A percentile compares a stretch with the other conserved stretches of the same genome.
Conservation (phyloP, 2,888 invertebrate species). For the Cheilosia pagana region DNA sequence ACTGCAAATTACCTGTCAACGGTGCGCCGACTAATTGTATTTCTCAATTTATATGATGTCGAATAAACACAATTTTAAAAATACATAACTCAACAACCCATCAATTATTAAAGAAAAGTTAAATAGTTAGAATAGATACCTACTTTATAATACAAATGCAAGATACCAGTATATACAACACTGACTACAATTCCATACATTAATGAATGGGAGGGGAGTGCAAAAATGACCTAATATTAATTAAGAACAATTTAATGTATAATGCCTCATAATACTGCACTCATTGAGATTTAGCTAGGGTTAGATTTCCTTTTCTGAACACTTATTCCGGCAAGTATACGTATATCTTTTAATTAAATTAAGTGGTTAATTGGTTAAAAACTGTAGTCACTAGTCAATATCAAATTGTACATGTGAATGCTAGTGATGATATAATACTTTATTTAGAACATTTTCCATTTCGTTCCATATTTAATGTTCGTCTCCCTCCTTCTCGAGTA, state of each 20-base stretch:
- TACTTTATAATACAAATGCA: slow-evolving; percentile 1
- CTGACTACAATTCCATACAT: slow-evolving; percentile 3
- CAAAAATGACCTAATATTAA: slow-evolving; percentile 45
- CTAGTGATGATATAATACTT: slow-evolving; percentile 65
- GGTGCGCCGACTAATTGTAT: too few relatives aligned
- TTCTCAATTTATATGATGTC: too few relatives aligned
- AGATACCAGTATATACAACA: background rate
- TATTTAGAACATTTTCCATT: slow-evolving; percentile 41
- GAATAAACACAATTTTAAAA: too few relatives aligned
- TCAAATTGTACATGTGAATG: slow-evolving; percentile 8
- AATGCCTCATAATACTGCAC: slow-evolving; percentile 5
- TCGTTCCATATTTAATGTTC: slow-evolving; percentile 14
- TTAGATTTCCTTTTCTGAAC: background rate
- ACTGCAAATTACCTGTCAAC: too few relatives aligned
- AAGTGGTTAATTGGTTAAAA: slow-evolving; percentile 5
- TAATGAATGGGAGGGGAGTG: background rate
- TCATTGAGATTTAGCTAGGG: background rate
- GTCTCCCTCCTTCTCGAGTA: slow-evolving; percentile 16
- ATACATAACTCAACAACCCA: too few relatives aligned
- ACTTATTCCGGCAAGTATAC: background rate
- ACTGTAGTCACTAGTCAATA: slow-evolving; percentile 15
- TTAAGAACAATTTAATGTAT: slow-evolving; percentile 31
- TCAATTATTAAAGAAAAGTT: background rate
- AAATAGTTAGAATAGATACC: background rate
- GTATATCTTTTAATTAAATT: slow-evolving; percentile 3